Conservation (phyloP, 1,140 invertebrate species). For the Apis mellifera region DNA sequence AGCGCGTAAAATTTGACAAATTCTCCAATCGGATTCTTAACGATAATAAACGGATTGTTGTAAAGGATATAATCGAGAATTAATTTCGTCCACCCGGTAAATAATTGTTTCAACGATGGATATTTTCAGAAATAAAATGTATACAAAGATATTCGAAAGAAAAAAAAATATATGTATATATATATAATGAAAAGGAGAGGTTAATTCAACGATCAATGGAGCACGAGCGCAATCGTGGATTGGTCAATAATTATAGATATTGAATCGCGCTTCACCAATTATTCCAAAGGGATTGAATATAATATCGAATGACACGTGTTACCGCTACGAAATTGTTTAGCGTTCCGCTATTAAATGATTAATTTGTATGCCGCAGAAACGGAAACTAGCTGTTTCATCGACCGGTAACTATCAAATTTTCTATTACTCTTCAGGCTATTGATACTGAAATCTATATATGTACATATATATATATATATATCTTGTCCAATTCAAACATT, state of each 20-base stretch:
- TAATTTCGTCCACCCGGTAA: not conserved
- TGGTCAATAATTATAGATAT: not conserved
- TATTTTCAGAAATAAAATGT: not conserved
- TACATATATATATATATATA: not conserved
- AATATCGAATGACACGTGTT: not conserved
- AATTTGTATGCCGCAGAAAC: not conserved
- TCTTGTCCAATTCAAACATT: not conserved
- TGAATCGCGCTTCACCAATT: not conserved
- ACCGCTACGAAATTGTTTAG: not conserved
- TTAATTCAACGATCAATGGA: not conserved
- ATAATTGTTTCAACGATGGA: not conserved
- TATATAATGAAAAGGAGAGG: no score
- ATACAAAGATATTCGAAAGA: no score
- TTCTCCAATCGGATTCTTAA: not conserved
- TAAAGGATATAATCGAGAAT: not conserved
- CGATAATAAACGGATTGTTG: not conserved
- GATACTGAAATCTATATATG: not conserved
- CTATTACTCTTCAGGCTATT: not conserved
- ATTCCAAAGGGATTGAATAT: not conserved
- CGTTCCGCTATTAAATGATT: constrained; percentile 4
- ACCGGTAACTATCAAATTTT: not conserved
- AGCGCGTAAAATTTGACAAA: constrained; percentile 27
- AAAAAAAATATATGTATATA: no score
- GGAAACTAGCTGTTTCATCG: not conserved
- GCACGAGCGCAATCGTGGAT: not conserved